These are phyloP conservation scores for Scolopax bukidnonensis DNA, from an alignment of 2,797 vertebrate genomes.

Conservation along the genomic window DNA sequence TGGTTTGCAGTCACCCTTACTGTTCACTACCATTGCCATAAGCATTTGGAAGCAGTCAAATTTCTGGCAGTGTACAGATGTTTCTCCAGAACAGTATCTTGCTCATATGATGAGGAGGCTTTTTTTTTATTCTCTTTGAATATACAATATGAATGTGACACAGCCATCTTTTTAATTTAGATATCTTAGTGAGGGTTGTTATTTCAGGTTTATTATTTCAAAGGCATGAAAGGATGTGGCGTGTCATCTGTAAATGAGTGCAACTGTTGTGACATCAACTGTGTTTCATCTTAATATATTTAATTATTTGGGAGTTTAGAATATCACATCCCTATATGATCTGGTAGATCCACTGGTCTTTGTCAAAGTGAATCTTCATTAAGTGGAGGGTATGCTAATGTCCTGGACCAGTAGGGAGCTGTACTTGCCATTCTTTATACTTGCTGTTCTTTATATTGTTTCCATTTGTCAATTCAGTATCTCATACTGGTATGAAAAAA, in stretches of 20 bases:
- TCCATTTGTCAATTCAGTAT: neutral
- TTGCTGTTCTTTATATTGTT: neutral
- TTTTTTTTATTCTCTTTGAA: neutral
- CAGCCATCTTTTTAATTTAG: neutral
- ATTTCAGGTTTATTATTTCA: neutral
- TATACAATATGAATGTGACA: neutral
- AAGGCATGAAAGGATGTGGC: neutral
- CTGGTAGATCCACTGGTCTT: neutral
- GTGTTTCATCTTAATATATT: neutral
- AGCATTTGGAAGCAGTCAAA: neutral
- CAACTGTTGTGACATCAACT: neutral
- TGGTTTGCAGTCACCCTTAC: neutral
- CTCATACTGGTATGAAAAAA: neutral
- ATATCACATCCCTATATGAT: neutral
- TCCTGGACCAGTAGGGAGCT: neutral
- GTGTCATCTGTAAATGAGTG: neutral
- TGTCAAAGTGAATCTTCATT: neutral
- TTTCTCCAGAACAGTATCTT: neutral
- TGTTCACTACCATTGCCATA: neutral
- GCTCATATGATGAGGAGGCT: neutral
- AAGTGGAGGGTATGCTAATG: neutral
- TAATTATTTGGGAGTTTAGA: neutral
- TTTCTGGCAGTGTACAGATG: neutral
- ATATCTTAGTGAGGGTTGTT: neutral
- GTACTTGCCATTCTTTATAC: neutral